Base-by-base conservation (phyloP, 2,113 vertebrate genomes). In the Microcebus jonahi region DNA sequence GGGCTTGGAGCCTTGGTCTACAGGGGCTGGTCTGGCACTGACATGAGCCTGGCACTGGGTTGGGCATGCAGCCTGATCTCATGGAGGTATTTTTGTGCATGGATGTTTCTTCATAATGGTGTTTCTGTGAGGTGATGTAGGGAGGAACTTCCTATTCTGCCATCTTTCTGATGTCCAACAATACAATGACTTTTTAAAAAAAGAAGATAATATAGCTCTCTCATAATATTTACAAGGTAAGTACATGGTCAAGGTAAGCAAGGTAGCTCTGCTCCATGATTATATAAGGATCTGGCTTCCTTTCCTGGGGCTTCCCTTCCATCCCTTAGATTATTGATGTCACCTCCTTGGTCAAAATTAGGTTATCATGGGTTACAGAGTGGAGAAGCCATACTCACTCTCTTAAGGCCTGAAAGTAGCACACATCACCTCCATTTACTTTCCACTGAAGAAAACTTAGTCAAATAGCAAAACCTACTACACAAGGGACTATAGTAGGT, bases 221-320 rank as follows among this genome's bases (percentile, higher is more conserved):
- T 92, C 29, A 39, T 75, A 73, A 65, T 97, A 77, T 92, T 92
- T 94, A 50, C 39, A 79, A 86, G n/a, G 3, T 48, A 87, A 77
- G 17, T 17, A 57, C n/a, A 59, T 71, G 27, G 45, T 82, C 53
- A 61, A 67, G n/a, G 25, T 88, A 45, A 67, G 57, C 21, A 91
- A 91, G 82, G 68, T 42, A 83, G 13, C 29, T 79, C 34, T 88
- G 57, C 55, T 59, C 29, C 77, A 90, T 53, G 29, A n/a, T 93
- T 63, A 88, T 59, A 73, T 88, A 79, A 18, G 27, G 21, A 79
- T 94, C 70, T 82, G 55, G 14, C n/a, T 91, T 83, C n/a, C 84
- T 63, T 77, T 48, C 27, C 48, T 20, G 12, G 15, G 21, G 25
- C 11, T 39, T 13, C 4, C 27, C 77, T 39, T 93, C 45, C 34